Conservation (phyloP, 1,140 invertebrate species). For the Caenorhabditis brenneri region DNA sequence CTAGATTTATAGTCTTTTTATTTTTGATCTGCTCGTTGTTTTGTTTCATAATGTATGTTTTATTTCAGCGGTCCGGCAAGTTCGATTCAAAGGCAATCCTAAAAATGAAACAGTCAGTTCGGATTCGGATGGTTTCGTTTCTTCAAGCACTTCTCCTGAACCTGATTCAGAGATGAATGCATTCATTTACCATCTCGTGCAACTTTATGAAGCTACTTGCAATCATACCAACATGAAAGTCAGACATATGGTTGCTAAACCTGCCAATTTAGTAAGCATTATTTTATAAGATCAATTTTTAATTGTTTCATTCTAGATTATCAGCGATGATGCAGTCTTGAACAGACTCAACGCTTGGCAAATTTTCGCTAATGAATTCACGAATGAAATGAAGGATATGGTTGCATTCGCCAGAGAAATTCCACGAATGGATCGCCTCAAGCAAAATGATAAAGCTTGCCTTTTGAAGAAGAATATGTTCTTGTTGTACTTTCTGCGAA, state of each 20-base stretch:
- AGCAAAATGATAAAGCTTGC: background rate
- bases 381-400: background rate
- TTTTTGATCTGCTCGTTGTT: background rate
- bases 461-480: conserved; percentile 11
- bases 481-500: background rate
- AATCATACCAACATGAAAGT: background rate
- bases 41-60: background rate
- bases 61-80: background rate
- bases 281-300: too few relatives aligned
- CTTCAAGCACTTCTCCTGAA: background rate
- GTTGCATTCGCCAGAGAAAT: conserved; percentile 11
- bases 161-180: background rate
- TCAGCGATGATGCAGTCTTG: background rate
- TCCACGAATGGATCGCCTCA: background rate
- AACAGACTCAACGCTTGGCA: conserved; percentile 30
- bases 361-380: conserved; percentile 18
- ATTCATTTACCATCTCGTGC: background rate
- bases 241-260: background rate
- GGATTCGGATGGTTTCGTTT: background rate
- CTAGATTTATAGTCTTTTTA: background rate
- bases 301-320: background rate
- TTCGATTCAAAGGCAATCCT: background rate
- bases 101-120: background rate
- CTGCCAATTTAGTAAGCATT: background rate
- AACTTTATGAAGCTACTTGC: background rate